A percentile compares a stretch with the other conserved stretches of the same genome.
phyloP scores from a whole-genome alignment of 2,888 invertebrate species.

The Phyllotreta striolata region DNA sequence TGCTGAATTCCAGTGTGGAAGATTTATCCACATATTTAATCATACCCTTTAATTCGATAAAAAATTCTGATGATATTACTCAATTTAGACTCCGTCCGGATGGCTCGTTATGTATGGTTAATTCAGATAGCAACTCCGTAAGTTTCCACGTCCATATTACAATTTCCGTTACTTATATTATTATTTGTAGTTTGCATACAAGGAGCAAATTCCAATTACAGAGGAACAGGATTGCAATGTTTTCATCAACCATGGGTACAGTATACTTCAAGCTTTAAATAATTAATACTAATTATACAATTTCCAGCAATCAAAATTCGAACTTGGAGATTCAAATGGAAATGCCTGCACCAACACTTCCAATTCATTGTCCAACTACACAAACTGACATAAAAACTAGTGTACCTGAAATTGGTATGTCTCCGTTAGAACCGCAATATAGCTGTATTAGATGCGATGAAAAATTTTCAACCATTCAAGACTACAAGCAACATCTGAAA shows the following conservation, averaged over 20 bases:
- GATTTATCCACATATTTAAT: constrained; percentile 25
- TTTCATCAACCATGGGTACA: too few species aligned
- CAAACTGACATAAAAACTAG: background rate
- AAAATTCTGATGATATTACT: constrained; percentile 15
- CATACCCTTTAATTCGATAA: constrained; percentile 30
- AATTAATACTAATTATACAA: too few species aligned
- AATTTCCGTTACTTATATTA: background rate
- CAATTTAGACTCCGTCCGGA: constrained; percentile 26
- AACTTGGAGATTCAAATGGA: background rate
- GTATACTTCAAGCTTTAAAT: too few species aligned
- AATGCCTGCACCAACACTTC: background rate
- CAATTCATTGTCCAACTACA: background rate
- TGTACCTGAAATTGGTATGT: background rate
- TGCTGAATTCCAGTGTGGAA: constrained; percentile 19
- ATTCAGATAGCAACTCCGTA: background rate
- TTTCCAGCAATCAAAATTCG: too few species aligned
- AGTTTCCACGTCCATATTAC: background rate
- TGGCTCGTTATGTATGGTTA: constrained; percentile 26
- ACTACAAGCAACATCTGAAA: constrained; percentile 54
- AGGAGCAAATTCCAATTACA: too few species aligned
- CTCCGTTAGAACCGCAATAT: constrained; percentile 16
- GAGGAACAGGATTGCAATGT: too few species aligned
- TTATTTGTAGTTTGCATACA: background rate
- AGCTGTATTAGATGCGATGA: constrained; percentile 53
- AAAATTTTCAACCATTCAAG: constrained; percentile 47